phyloP scores from a whole-genome alignment of 2,113 vertebrate species.

The Myrmecophaga tridactyla region DNA sequence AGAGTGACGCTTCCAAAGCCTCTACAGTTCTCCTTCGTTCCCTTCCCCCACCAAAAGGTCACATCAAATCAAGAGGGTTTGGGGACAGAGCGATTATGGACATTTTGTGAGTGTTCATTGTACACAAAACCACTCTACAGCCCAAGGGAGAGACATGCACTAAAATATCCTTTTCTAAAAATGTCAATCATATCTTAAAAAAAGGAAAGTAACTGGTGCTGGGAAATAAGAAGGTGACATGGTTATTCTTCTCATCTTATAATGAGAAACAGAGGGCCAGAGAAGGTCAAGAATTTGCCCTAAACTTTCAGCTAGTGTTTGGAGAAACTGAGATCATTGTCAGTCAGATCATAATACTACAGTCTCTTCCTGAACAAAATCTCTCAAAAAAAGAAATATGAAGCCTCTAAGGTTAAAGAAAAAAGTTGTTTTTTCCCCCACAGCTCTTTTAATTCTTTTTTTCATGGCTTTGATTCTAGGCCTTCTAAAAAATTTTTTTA shows the following conservation, averaged over 20 bases:
- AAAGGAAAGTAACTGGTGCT: not conserved
- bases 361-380: not conserved
- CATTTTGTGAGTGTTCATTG: not conserved
- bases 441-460: not conserved
- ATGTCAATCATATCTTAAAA: not conserved
- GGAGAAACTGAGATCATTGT: not conserved
- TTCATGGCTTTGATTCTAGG: conserved; percentile 2
- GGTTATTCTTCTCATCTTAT: conserved; percentile 21
- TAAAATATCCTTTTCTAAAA: conserved; percentile 22
- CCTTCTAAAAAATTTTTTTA: conserved; percentile 45
- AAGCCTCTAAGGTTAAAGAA: conserved; percentile 17
- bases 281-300: not conserved
- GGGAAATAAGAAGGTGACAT: not conserved
- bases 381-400: not conserved
- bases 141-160: not conserved
- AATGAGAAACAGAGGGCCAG: not conserved
- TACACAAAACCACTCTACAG: conserved; percentile 26
- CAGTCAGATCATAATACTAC: not conserved
- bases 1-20: conserved; percentile 50
- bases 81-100: not conserved
- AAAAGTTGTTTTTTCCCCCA: not conserved
- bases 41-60: conserved; percentile 6
- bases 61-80: not conserved
- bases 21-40: conserved; percentile 28
- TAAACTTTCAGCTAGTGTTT: conserved; percentile 39